Conservation (phyloP, 2,888 invertebrate species). For the Drosophila austrosaltans region DNA sequence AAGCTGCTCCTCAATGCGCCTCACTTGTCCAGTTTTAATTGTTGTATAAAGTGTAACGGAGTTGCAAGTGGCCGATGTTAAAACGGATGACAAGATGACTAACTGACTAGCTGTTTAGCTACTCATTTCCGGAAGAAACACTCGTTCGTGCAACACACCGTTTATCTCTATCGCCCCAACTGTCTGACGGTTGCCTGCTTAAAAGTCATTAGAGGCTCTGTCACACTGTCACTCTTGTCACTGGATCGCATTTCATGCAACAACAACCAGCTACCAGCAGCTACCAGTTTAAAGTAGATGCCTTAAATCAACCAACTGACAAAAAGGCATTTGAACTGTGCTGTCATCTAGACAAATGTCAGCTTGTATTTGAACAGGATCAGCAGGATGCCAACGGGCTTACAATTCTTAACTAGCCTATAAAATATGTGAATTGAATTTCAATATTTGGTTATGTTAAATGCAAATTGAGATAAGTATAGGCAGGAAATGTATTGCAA, state of each 20-base stretch:
- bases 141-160: neutral
- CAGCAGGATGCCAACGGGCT: neutral
- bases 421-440: neutral
- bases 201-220: conserved; percentile 67
- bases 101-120: conserved; percentile 61
- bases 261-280: neutral
- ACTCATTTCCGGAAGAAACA: conserved; percentile 69
- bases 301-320: conserved; percentile 18
- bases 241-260: conserved; percentile 23
- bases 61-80: conserved; percentile 38
- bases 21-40: conserved; percentile 63
- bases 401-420: neutral
- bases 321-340: conserved; percentile 66
- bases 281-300: conserved; percentile 31
- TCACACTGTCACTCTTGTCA: conserved; percentile 56
- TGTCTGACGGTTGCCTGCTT: conserved; percentile 29
- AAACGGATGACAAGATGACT: conserved; percentile 45
- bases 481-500: too few species aligned
- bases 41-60: conserved; percentile 58
- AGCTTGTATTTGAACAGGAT: conserved; percentile 48
- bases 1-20: conserved; percentile 21
- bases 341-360: conserved; percentile 69
- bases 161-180: conserved; percentile 60
- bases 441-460: neutral
- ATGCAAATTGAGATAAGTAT: neutral